These are phyloP conservation scores for Halictus rubicundus DNA, from an alignment of 1,140 invertebrate genomes.

Conservation along the genomic window DNA sequence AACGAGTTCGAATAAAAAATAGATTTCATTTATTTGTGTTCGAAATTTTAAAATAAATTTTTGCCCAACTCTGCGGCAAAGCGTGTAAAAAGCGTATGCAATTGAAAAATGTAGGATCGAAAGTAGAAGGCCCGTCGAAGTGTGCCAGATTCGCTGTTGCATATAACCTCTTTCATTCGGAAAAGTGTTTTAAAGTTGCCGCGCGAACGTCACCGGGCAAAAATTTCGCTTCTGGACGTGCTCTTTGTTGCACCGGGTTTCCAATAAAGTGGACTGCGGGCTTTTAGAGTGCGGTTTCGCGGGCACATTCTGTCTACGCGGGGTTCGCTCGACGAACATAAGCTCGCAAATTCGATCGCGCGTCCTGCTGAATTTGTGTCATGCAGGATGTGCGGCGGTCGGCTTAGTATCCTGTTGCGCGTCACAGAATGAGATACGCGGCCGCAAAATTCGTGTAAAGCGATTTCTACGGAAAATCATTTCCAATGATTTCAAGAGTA, in stretches of 20 bases:
- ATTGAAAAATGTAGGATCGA: too few species aligned
- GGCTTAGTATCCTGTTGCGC: not conserved
- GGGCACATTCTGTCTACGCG: not conserved
- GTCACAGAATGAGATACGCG: not conserved
- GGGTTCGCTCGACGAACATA: not conserved
- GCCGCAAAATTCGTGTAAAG: not conserved
- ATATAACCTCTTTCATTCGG: not conserved
- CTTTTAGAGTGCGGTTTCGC: conserved; percentile 2
- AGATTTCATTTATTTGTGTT: too few species aligned
- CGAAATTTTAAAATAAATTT: too few species aligned
- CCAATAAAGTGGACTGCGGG: not conserved
- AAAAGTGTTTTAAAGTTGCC: not conserved
- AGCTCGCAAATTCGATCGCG: conserved; percentile 12
- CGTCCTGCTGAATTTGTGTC: not conserved
- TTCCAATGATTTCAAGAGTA: too few species aligned
- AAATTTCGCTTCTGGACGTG: not conserved
- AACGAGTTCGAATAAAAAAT: too few species aligned
- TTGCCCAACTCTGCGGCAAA: too few species aligned
- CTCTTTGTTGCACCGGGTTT: not conserved
- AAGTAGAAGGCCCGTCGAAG: too few species aligned
- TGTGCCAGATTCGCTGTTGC: not conserved
- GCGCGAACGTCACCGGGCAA: not conserved
- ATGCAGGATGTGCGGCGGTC: not conserved
- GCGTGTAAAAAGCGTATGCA: not conserved
- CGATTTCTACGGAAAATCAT: not conserved